Conservation (phyloP, 1,140 invertebrate genomes). For the Ceratosolen fusciceps region DNA sequence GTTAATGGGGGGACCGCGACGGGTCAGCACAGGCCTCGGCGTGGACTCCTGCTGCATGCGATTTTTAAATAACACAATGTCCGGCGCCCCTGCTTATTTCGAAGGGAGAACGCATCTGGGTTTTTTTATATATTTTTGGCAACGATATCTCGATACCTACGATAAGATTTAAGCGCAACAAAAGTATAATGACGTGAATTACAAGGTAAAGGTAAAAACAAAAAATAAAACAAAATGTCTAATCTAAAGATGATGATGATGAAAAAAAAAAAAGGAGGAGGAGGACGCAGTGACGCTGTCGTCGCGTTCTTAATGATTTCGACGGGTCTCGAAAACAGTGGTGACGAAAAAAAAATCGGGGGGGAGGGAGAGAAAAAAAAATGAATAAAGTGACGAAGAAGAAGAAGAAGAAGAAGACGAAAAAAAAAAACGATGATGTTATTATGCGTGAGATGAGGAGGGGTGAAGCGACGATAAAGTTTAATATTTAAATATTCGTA, state of each 20-base stretch:
- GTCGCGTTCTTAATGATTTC: slow-evolving; percentile 68
- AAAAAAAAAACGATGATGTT: slow-evolving; percentile 45
- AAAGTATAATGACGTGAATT: too few species aligned
- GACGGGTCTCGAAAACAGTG: slow-evolving; percentile 62
- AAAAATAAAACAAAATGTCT: slow-evolving; percentile 56
- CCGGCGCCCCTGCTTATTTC: slow-evolving; percentile 70
- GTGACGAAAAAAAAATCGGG: slow-evolving; percentile 54
- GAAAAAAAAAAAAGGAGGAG: too few species aligned
- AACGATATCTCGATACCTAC: slow-evolving; percentile 71
- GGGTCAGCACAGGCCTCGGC: slow-evolving; percentile 48
- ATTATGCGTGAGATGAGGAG: slow-evolving; percentile 33
- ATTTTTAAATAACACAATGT: slow-evolving; percentile 49
- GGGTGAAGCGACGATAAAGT: slow-evolving; percentile 57
- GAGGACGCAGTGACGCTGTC: slow-evolving; percentile 61
- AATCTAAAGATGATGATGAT: slow-evolving; percentile 55
- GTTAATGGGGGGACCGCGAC: slow-evolving; percentile 42
- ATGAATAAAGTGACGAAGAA: too few species aligned
- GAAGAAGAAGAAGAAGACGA: too few species aligned
- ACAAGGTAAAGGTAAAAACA: too few species aligned
- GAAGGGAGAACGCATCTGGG: slow-evolving; percentile 67
- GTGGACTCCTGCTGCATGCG: slow-evolving; percentile 40
- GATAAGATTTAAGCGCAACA: slow-evolving; percentile 68
- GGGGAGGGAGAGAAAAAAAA: slow-evolving; percentile 43
- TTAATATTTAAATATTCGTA: slow-evolving; percentile 72
- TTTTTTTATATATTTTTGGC: slow-evolving; percentile 74